Conservation (phyloP, 2,797 vertebrate species). For the Meriones psammophilus region DNA sequence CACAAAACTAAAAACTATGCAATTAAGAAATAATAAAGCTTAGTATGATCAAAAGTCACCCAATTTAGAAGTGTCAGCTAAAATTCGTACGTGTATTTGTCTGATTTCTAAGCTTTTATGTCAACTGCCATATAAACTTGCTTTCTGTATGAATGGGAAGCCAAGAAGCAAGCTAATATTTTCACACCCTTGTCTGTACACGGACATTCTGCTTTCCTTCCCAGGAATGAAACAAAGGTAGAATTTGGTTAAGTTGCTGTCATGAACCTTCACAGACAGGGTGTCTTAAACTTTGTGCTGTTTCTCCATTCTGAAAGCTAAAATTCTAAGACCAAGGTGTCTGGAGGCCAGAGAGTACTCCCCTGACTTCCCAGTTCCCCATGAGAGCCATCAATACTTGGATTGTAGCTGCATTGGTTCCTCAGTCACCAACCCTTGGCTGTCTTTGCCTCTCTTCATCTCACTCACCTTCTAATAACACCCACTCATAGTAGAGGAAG, state of each 20-base stretch:
- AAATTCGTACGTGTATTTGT: background rate
- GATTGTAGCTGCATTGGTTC: background rate
- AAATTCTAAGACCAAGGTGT: background rate
- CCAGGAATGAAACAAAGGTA: background rate
- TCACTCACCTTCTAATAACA: background rate
- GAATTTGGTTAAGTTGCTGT: background rate
- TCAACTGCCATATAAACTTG: background rate
- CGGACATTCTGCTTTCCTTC: background rate
- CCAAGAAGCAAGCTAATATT: background rate
- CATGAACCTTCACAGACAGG: background rate
- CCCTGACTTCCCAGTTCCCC: background rate
- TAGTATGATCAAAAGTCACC: constrained; percentile 3
- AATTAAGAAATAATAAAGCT: background rate
- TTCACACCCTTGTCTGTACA: background rate
- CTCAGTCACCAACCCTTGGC: background rate
- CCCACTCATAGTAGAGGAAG: background rate
- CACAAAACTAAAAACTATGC: background rate
- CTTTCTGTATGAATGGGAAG: background rate
- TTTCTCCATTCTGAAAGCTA: background rate
- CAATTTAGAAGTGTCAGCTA: background rate
- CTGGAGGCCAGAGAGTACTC: background rate
- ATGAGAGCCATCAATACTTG: background rate
- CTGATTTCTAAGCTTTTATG: background rate
- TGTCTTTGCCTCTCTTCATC: background rate
- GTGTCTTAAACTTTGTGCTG: background rate